Evolutionary conservation across 2,888 invertebrate genomes (phyloP).

Genomic region (Orthosia cruda): DNA sequence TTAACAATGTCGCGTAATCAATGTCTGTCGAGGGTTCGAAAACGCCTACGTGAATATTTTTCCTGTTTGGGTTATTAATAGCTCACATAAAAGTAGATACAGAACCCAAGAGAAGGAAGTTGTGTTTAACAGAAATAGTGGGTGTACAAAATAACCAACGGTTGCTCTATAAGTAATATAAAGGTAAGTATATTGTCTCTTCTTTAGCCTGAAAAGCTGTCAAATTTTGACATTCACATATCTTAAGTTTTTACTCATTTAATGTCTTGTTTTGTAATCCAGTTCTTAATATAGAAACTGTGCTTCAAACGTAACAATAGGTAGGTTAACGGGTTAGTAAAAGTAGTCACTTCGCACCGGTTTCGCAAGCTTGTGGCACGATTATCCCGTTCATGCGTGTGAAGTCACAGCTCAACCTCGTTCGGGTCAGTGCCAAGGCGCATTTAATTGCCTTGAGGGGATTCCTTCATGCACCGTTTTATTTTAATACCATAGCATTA

Average conservation of each 20-base stretch:
- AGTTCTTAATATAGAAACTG: not conserved
- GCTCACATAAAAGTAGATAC: no score
- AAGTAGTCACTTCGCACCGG: slow-evolving; percentile 29
- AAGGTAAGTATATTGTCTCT: no score
- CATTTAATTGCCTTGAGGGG: not conserved
- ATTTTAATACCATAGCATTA: not conserved
- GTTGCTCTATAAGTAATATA: no score
- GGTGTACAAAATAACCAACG: no score
- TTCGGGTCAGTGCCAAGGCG: slow-evolving; percentile 50
- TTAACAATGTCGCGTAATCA: slow-evolving; percentile 13
- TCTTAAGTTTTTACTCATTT: not conserved
- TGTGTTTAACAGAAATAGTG: no score
- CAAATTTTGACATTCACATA: no score
- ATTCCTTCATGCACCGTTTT: not conserved
- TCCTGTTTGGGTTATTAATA: no score
- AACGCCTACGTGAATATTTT: not conserved
- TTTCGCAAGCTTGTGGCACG: slow-evolving; percentile 14
- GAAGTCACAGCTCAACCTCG: slow-evolving; percentile 23
- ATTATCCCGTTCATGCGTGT: slow-evolving; percentile 19
- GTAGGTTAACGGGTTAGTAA: slow-evolving; percentile 11
- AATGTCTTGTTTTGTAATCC: not conserved
- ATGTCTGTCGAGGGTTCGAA: slow-evolving; percentile 6
- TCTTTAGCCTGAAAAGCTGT: no score
- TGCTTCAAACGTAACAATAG: slow-evolving; percentile 16
- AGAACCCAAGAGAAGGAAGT: no score